Base-by-base conservation (phyloP, 2,888 invertebrate genomes). In the Nezara viridula region DNA sequence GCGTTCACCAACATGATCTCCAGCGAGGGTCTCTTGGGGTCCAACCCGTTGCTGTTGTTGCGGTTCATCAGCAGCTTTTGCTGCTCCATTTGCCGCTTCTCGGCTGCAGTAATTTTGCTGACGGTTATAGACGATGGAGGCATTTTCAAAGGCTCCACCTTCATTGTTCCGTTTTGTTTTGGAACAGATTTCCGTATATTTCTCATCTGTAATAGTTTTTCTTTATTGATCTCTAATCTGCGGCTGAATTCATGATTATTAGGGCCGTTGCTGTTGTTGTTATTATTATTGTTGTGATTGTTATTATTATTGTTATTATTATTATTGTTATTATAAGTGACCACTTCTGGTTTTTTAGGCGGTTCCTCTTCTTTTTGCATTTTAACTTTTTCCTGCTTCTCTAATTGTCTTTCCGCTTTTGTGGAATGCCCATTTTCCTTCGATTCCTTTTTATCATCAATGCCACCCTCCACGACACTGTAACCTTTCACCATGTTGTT, bases 41-140 rank as follows among this genome's bases (percentile, higher is more conserved):
- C 92, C 24, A 90, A 89, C 92, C 90, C 60, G 91, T 92, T 7
- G 92, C 92, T 91, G 50, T 91, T 91, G 52, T 90, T 90, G 16
- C 90, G 89, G 81, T 90, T 89, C 91, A 91, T 91, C 55, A 91
- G 85, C 4, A 91, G 88, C 88, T 92, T 92, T 24, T 91, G 91
- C 86, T 91, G 91, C 86, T 91, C 92, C 91, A 92, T 91, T 85
- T 91, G 91, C 32, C 91, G 89, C 73, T 91, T 91, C 77, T 92
- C 91, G 24, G 91, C 91, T 14, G 92, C 92, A 2, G 92, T 92
- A 90, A 92, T 92, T 90, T 92, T 92, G 89, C 92, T 92, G 50
- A 92, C 93, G 47, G 92, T 93, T 5, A 93, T 92, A 21, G 93
- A 92, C 5, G 92, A 92, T 24, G 92, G 92, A 19, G 93, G 92